Evolutionary conservation across 2,888 invertebrate species (phyloP).

Genomic region (Philereme transversata): DNA sequence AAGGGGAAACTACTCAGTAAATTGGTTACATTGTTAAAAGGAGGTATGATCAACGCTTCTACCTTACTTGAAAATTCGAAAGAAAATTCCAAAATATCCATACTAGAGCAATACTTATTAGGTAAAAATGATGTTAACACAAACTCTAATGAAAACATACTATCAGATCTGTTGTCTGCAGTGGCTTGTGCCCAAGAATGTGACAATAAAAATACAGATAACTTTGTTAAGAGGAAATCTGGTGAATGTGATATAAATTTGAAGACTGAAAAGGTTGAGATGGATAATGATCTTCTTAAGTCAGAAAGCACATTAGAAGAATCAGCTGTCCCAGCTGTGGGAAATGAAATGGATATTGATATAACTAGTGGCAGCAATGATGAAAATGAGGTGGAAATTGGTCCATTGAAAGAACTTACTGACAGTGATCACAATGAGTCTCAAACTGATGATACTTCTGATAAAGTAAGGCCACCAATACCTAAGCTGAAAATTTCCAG

Average conservation of each 20-base stretch:
- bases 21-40: slow-evolving; percentile 85
- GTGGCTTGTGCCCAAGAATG: slow-evolving; percentile 85
- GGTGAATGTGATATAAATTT: slow-evolving; percentile 60
- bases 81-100: slow-evolving; percentile 85
- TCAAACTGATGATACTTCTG: slow-evolving; percentile 57
- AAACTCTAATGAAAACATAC: slow-evolving; percentile 81
- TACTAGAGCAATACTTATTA: slow-evolving; percentile 88
- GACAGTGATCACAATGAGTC: slow-evolving; percentile 61
- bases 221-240: slow-evolving; percentile 74
- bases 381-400: slow-evolving; percentile 77
- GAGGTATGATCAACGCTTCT: slow-evolving; percentile 80
- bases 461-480: slow-evolving; percentile 70
- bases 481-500: slow-evolving; percentile 80
- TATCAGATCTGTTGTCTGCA: slow-evolving; percentile 85
- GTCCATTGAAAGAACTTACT: slow-evolving; percentile 77
- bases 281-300: slow-evolving; percentile 62
- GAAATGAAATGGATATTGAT: slow-evolving; percentile 80
- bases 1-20: slow-evolving; percentile 89
- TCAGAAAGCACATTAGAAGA: slow-evolving; percentile 82
- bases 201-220: slow-evolving; percentile 79
- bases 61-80: slow-evolving; percentile 66
- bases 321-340: slow-evolving; percentile 79
- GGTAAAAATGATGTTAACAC: slow-evolving; percentile 72
- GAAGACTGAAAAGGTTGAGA: slow-evolving; percentile 64
- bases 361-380: slow-evolving; percentile 72